phyloP scores from a whole-genome alignment of 2,113 vertebrate genomes.

The Lasiurus cinereus region DNA sequence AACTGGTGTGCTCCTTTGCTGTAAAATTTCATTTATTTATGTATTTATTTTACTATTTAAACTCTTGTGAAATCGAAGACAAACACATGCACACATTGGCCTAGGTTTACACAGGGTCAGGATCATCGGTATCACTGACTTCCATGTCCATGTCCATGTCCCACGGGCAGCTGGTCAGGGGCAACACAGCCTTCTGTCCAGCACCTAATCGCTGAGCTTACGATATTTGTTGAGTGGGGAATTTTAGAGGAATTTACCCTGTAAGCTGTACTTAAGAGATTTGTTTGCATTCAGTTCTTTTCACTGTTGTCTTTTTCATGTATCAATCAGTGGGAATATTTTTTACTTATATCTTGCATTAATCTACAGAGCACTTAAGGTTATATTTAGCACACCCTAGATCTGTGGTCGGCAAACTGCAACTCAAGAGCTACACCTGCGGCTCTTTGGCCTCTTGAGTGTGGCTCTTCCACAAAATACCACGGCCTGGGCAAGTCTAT shows the following conservation, averaged over 20 bases:
- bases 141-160: background rate
- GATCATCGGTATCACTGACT: background rate
- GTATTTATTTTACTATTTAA: background rate
- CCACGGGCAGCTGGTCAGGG: no score
- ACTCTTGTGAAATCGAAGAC: background rate
- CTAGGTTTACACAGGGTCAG: background rate
- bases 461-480: no score
- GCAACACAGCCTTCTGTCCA: background rate
- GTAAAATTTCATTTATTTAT: background rate
- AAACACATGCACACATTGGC: background rate
- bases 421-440: no score
- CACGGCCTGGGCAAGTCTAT: no score
- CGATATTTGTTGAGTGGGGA: background rate
- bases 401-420: background rate
- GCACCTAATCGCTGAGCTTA: background rate
- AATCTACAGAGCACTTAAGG: background rate
- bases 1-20: background rate
- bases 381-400: background rate
- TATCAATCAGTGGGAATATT: background rate
- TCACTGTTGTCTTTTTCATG: slow-evolving; percentile 14
- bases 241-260: background rate
- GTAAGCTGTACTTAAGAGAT: background rate
- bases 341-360: slow-evolving; percentile 25
- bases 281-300: slow-evolving; percentile 34
- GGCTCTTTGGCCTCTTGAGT: no score